phyloP scores from a whole-genome alignment of 1,140 invertebrate genomes.

The Teleopsis dalmanni region DNA sequence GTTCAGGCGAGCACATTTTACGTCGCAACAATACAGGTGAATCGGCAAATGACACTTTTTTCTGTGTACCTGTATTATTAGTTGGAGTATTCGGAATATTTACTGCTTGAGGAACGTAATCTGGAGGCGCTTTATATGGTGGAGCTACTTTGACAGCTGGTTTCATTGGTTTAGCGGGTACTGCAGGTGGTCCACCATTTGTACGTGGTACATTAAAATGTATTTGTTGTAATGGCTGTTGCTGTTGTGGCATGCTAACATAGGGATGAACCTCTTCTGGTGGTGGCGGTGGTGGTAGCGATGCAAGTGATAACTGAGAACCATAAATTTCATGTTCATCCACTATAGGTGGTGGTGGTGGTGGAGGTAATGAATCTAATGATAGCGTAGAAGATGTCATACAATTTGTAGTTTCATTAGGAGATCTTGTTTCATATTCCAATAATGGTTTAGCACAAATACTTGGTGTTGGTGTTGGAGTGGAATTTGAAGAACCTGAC shows the following conservation, averaged over 20 bases:
- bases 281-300: constrained; percentile 60
- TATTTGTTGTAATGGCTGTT: neutral
- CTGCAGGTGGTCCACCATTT: constrained; percentile 33
- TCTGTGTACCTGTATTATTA: constrained; percentile 19
- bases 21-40: constrained; percentile 39
- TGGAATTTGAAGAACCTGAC: constrained; percentile 38
- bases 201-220: constrained; percentile 13
- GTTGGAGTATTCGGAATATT: constrained; percentile 16
- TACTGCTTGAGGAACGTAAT: constrained; percentile 29
- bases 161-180: constrained; percentile 39
- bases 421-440: neutral
- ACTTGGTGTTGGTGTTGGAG: constrained; percentile 38
- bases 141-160: constrained; percentile 38
- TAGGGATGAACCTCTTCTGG: constrained; percentile 45
- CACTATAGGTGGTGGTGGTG: constrained; percentile 55
- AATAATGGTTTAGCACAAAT: constrained; percentile 30
- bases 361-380: constrained; percentile 67
- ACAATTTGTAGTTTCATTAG: constrained; percentile 20
- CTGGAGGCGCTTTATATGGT: constrained; percentile 42
- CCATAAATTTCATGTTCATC: constrained; percentile 56
- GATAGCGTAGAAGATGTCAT: constrained; percentile 69
- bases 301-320: constrained; percentile 58
- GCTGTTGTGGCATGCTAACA: neutral
- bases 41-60: constrained; percentile 42
- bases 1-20: constrained; percentile 42